Evolutionary conservation across 2,113 vertebrate species (phyloP), one percentile per base, ranked within the genome.

Genomic region (Riparia riparia): DNA sequence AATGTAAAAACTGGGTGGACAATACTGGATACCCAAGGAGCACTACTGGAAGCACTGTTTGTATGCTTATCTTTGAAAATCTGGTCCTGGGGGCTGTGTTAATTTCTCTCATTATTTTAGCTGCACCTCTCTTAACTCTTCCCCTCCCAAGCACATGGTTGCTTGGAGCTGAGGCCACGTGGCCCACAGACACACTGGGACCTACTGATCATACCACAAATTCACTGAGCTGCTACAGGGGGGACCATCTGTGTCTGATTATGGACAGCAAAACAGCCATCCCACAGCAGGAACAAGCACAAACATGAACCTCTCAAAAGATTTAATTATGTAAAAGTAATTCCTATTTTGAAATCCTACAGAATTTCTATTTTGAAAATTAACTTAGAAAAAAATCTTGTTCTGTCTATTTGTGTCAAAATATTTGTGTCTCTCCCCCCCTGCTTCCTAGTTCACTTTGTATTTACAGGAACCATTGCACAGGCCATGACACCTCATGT

Each of bases 401-500:
- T 78, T 78, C 49, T 84, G 39, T 65, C 63, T 95, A 51, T 50
- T 90, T 77, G 44, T 94, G 39, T 78, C 29, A 91, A 93, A 89
- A 89, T 41, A 68, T 90, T 95, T 51, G n/a, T 82, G 73, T 65
- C 15, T 19, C 31, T 93, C 70, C 54, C 57, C 34, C n/a, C 25
- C 17, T 74, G 28, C 80, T 57, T 68, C 19, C 20, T n/a, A 39
- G 29, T 49, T 84, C 0, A 0, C 22, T 79, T 86, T 45, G 17
- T 69, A 45, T 80, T 94, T 85, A 72, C 0, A 3, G 66, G 42
- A 87, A 95, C 79, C 5, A 39, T 21, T 51, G 41, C 64, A 28
- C 0, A 0, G 24, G 68, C 51, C 1, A 0, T 81, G 56, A 63
- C 2, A 8, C 7, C 53, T 29, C 2, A 3, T 61, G 20, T 85